Base-by-base conservation (phyloP, 2,797 vertebrate species). In the Notolabrus celidotus region DNA sequence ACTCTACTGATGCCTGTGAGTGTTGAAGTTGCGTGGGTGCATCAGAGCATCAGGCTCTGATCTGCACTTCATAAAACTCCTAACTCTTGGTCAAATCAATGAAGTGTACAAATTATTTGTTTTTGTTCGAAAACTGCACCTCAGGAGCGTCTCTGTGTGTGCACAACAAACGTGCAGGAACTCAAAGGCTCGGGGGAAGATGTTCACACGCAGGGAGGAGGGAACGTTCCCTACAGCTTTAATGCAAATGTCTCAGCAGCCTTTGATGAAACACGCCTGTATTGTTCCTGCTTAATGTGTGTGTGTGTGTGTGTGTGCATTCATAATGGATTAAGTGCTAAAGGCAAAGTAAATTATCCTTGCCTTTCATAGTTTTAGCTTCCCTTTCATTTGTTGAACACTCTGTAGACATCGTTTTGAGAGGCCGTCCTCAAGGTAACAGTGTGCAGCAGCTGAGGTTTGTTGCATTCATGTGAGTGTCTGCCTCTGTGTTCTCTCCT, bases 251-350 rank as follows among this genome's bases (percentile, higher is more conserved):
- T 68, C 64, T 87, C 1, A 52, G 46, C 71, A 62, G 75, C 65
- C 84, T 90, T 89, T 89, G 86, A 89, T 79, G 82, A 79, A 80
- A 79, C 14, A 38, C 10, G 2, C 29, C 67, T 58, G 67, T 68
- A 74, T 86, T 87, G 82, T 92, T 80, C 68, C 75, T 71, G n/a
- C n/a, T n/a, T n/a, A n/a, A n/a, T n/a, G n/a, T n/a, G 46, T 80
- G 71, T 53, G 63, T 50, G 67, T 67, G 49, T 68, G 3, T 63
- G 71, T 69, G 54, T 79, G 38, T 77, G 82, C 77, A 80, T 83
- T 88, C 56, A 77, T 79, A 85, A 90, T 80, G 79, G 81, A 89
- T 86, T 78, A 82, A 73, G 34, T 72, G 83, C 87, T 80, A 49
- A 80, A 68, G 74, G 88, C 77, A 75, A 75, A 69, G 75, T 72